Evolutionary conservation across 1,140 invertebrate species (phyloP).

Genomic region (Drosophila orosa): DNA sequence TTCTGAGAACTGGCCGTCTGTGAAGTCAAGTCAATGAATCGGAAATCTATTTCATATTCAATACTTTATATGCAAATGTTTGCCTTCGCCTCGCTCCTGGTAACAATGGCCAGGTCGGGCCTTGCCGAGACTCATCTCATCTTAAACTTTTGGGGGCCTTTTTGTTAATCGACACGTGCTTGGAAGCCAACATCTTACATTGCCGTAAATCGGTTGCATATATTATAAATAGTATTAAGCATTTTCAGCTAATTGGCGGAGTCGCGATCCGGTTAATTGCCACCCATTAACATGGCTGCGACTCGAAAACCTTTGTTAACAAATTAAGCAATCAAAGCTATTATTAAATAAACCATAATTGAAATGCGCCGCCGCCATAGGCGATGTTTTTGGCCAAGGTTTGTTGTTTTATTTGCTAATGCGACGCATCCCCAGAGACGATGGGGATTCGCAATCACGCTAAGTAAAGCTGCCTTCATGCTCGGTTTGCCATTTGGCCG

Average conservation of each 20-base stretch:
- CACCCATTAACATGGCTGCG: slow-evolving; percentile 69
- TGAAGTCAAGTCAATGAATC: slow-evolving; percentile 2
- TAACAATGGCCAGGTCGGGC: background rate
- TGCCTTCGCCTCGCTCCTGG: slow-evolving; percentile 1
- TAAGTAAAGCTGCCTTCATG: slow-evolving; percentile 78
- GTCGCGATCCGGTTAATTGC: slow-evolving; percentile 62
- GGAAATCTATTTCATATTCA: slow-evolving; percentile 33
- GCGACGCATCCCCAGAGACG: slow-evolving; percentile 41
- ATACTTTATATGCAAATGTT: slow-evolving; percentile 21
- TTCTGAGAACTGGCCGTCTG: slow-evolving; percentile 13
- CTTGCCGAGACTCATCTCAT: background rate
- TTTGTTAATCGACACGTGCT: slow-evolving; percentile 38
- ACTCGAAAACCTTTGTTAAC: slow-evolving; percentile 69
- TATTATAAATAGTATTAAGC: slow-evolving; percentile 31
- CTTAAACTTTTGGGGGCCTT: slow-evolving; percentile 4
- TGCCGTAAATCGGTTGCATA: slow-evolving; percentile 50
- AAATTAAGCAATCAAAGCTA: slow-evolving; percentile 71
- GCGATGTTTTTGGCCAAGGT: slow-evolving; percentile 59
- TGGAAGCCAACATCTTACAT: slow-evolving; percentile 19
- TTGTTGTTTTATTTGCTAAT: slow-evolving; percentile 35
- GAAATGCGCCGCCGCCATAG: slow-evolving; percentile 63
- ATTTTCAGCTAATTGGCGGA: slow-evolving; percentile 59
- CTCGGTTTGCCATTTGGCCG: slow-evolving; percentile 65
- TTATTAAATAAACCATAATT: slow-evolving; percentile 77
- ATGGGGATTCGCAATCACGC: slow-evolving; percentile 70